Base-by-base conservation (phyloP, 2,888 invertebrate genomes). In the Tigriopus californicus region DNA sequence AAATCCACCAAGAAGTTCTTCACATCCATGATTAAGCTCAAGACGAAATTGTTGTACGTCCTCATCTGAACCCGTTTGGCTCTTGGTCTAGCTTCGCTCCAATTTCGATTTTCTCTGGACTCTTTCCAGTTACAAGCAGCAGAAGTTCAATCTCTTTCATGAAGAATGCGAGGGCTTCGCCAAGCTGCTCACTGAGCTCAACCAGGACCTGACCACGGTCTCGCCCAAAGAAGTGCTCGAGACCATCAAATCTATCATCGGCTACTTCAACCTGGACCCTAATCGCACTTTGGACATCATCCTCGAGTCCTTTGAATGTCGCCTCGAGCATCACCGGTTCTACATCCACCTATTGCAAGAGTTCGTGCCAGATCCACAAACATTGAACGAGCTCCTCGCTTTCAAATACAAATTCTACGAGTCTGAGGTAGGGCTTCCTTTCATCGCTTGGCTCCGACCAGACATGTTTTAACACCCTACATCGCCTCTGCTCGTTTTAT, bases 141-240 rank as follows among this genome's bases (percentile, higher is more conserved):
- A 94, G 67, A 97, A 99, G 69, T 99, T 95, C 72, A 99, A 99
- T 75, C 77, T 99, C 67, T 85, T 97, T 69, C 80, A 98, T 59
- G 98, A 99, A 75, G 98, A 99, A 75, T 92, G 88, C 74, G 98
- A 99, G 76, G 98, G 98, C 6, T 99, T 92, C 75, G 86, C 97
- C 1, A 99, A 99, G 72, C 76, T 97, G 51, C 82, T 94, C 61
- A 84, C 89, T 18, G 95, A 95, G 75, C 74, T 98, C 62, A 89
- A 88, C 76, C 88, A 89, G 72, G 63, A 63, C 18, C 57, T 63
- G 33, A 49, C 61, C 0, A 25, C 40, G 13, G 41, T 58, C 10
- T 22, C 61, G 25, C 61, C 79, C 63, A 79, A 82, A 65, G 78
- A 78, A 67, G 77, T 85, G 65, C 76, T 94, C 67, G 85, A 91